These are phyloP conservation scores for Terebella lapidaria DNA, from an alignment of 2,888 invertebrate species.

Conservation along the genomic window DNA sequence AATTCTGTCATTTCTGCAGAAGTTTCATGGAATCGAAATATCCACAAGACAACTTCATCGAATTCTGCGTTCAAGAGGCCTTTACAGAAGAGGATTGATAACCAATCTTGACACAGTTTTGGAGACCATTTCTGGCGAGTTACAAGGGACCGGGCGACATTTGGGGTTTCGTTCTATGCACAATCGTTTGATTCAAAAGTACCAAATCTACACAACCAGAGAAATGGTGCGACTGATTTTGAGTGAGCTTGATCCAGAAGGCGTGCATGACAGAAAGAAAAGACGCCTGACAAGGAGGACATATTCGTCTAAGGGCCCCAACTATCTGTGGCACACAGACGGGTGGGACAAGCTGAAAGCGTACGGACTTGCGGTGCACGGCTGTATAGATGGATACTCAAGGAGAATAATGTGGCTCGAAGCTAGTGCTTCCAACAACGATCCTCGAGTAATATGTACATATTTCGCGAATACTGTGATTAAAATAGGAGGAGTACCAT, in stretches of 20 bases:
- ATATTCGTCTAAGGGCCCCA: neutral
- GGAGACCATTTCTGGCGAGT: too few relatives aligned
- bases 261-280: neutral
- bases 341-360: neutral
- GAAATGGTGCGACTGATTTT: neutral
- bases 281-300: neutral
- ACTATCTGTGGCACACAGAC: neutral
- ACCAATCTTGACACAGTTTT: too few relatives aligned
- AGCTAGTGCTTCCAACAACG: neutral
- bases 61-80: too few relatives aligned
- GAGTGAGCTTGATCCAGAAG: neutral
- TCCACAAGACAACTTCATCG: too few relatives aligned
- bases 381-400: slow-evolving; percentile 4
- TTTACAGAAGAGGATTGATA: too few relatives aligned
- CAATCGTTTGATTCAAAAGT: too few relatives aligned
- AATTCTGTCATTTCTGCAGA: too few relatives aligned
- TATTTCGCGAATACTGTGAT: neutral
- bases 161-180: too few relatives aligned
- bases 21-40: too few relatives aligned
- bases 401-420: neutral
- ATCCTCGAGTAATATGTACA: neutral
- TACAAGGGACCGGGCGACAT: too few relatives aligned
- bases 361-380: neutral
- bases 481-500: neutral
- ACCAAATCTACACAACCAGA: too few relatives aligned